Conservation (phyloP, 2,113 vertebrate species). For the Prionailurus viverrinus region DNA sequence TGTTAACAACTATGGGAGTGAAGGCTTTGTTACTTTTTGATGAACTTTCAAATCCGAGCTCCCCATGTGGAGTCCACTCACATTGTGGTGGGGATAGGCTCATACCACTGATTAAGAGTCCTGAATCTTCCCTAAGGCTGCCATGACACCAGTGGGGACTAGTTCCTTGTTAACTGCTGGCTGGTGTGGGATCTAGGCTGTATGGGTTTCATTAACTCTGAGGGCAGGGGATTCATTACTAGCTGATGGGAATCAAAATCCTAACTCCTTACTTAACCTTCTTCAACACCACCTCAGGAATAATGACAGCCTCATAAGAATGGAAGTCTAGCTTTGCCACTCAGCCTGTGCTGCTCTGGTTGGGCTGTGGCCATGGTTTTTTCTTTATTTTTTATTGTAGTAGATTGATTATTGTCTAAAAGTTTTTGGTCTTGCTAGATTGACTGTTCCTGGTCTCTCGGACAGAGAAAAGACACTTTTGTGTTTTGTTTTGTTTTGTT, state of each 20-base stretch:
- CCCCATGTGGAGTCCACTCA: neutral
- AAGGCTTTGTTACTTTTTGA: neutral
- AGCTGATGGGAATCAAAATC: neutral
- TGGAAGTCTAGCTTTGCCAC: neutral
- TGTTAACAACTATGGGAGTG: neutral
- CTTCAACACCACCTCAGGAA: neutral
- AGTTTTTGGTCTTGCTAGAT: neutral
- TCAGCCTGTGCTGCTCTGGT: neutral
- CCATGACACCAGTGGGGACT: neutral
- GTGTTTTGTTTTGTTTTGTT: neutral
- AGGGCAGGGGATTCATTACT: neutral
- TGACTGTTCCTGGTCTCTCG: neutral
- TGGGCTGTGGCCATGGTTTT: neutral
- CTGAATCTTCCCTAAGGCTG: neutral
- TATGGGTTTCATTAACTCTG: neutral
- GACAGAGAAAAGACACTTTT: neutral
- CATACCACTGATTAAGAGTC: neutral
- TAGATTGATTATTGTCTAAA: neutral
- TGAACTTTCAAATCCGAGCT: neutral
- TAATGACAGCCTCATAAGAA: neutral
- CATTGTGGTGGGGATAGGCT: neutral
- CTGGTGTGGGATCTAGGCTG: neutral
- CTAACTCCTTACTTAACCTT: neutral
- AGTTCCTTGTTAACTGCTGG: neutral
- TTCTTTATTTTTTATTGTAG: neutral